A percentile compares a stretch with the other conserved stretches of the same genome.
These are phyloP conservation scores for Bimastos eiseni DNA, from an alignment of 2,888 invertebrate species.

Conservation along the genomic window DNA sequence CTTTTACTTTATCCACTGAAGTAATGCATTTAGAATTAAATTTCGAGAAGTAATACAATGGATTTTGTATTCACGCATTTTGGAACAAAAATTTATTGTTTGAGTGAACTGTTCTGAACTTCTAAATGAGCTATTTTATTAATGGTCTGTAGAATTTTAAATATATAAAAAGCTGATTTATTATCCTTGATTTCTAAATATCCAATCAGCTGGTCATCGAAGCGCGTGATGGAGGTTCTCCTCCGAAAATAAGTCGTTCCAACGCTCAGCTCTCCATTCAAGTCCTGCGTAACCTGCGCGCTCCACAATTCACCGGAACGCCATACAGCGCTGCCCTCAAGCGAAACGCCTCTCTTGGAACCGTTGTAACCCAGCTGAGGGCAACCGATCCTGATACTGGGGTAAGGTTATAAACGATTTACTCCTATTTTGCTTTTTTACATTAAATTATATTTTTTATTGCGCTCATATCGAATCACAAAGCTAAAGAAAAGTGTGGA, in stretches of 20 bases:
- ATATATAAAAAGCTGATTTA: background rate
- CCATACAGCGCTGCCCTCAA: conserved; percentile 38
- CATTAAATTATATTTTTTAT: background rate
- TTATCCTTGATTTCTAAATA: background rate
- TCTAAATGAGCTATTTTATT: no score
- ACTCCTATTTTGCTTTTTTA: background rate
- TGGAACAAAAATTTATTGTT: no score
- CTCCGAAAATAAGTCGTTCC: conserved; percentile 36
- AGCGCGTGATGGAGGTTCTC: conserved; percentile 51
- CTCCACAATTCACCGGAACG: conserved; percentile 42
- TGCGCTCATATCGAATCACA: background rate
- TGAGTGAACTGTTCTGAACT: no score
- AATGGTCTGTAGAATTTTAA: no score
- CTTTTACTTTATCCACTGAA: no score
- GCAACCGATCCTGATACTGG: conserved; percentile 40
- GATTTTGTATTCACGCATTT: no score
- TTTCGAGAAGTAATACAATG: no score
- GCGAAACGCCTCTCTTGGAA: conserved; percentile 29
- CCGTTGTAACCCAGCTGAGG: conserved; percentile 30
- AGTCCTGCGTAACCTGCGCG: conserved; percentile 44
- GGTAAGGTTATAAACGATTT: conserved; percentile 30
- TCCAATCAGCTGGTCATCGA: conserved; percentile 51
- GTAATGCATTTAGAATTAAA: no score
- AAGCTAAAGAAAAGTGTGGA: background rate
- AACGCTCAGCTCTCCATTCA: conserved; percentile 40